These are phyloP conservation scores for Rhinella marina DNA, from an alignment of 2,797 vertebrate species.

Conservation along the genomic window DNA sequence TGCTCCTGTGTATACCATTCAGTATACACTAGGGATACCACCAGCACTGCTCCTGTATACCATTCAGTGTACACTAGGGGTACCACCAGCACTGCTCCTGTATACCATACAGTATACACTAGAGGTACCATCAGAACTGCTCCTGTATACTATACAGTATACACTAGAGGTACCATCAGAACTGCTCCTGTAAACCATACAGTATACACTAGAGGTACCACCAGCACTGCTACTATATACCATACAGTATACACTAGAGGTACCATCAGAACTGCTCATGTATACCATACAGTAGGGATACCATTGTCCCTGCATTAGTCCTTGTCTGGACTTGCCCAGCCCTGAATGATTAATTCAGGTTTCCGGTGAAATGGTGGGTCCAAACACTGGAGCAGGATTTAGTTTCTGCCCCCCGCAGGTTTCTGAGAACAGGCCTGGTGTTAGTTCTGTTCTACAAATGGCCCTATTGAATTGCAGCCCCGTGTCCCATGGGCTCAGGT, in stretches of 20 bases:
- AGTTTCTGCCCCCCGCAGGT: slow-evolving; percentile 52
- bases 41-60: not conserved
- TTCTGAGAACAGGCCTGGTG: slow-evolving; percentile 56
- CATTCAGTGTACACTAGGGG: not conserved
- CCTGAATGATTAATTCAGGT: not conserved
- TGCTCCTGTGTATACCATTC: not conserved
- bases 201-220: not conserved
- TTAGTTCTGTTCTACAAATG: slow-evolving; percentile 53
- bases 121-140: not conserved
- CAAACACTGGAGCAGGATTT: slow-evolving; percentile 44
- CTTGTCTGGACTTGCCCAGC: slow-evolving; percentile 67
- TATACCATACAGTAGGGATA: not conserved
- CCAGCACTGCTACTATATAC: not conserved
- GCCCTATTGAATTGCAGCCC: slow-evolving; percentile 51
- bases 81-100: not conserved
- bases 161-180: not conserved
- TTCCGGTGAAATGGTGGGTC: not conserved
- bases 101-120: not conserved
- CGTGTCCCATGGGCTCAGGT: slow-evolving; percentile 20
- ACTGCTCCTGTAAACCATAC: not conserved
- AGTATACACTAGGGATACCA: not conserved
- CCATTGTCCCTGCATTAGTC: slow-evolving; percentile 4
- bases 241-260: not conserved
- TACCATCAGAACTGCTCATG: not conserved
- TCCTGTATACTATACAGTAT: not conserved